Percentiles rank a stretch among this genome's conserved stretches.
Evolutionary conservation across 1,140 invertebrate genomes (phyloP).

Genomic region (Drosophila repletoides): DNA sequence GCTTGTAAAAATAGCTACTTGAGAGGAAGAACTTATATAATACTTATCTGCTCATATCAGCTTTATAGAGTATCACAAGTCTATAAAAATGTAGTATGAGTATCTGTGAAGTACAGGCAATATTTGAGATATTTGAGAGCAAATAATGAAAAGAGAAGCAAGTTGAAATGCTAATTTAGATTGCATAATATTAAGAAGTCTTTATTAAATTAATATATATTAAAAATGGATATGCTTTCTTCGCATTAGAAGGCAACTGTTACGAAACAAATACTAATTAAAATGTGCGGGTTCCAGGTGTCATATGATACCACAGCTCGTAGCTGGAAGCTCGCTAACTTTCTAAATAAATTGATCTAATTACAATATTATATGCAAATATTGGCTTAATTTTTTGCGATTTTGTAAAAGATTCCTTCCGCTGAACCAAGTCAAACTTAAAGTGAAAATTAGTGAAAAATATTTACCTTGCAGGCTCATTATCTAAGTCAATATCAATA

Average conservation of each 20-base stretch:
- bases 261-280: neutral
- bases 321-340: slow-evolving; percentile 13
- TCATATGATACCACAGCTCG: slow-evolving; percentile 62
- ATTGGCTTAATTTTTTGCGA: slow-evolving; percentile 31
- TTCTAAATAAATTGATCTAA: slow-evolving; percentile 38
- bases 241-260: too few species aligned
- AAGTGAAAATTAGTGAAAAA: slow-evolving; percentile 56
- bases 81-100: too few species aligned
- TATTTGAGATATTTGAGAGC: too few species aligned
- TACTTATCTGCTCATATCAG: neutral
- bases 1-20: neutral
- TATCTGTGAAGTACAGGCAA: too few species aligned
- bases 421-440: slow-evolving; percentile 33
- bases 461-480: slow-evolving; percentile 50
- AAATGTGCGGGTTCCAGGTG: slow-evolving; percentile 16
- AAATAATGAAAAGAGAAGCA: too few species aligned
- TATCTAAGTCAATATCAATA: too few species aligned
- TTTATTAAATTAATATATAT: neutral
- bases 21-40: slow-evolving; percentile 19
- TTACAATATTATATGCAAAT: slow-evolving; percentile 52
- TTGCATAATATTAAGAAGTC: neutral
- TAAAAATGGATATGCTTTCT: too few species aligned
- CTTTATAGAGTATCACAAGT: too few species aligned
- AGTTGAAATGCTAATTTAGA: neutral
- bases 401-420: slow-evolving; percentile 22